phyloP scores from a whole-genome alignment of 2,113 vertebrate genomes.

The Hucho hucho region DNA sequence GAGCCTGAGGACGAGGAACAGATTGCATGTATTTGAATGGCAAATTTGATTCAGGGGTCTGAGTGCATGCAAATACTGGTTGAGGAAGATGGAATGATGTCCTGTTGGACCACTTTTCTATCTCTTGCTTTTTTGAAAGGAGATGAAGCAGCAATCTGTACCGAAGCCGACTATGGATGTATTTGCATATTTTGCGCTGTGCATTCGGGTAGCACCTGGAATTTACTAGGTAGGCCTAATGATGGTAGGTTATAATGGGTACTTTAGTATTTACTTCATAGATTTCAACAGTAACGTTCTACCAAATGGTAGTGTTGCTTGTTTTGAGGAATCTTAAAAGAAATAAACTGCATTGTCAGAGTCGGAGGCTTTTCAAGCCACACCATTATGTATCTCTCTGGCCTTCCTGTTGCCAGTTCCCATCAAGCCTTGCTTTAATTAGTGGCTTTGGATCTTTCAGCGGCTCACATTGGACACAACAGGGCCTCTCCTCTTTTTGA shows the following conservation, averaged over 20 bases:
- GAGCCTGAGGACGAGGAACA: background rate
- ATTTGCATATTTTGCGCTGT: too few relatives aligned
- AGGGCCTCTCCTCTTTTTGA: slow-evolving; percentile 25
- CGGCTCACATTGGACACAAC: slow-evolving; percentile 33
- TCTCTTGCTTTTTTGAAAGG: background rate
- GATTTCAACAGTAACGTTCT: too few relatives aligned
- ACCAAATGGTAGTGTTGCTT: too few relatives aligned
- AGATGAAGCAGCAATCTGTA: too few relatives aligned
- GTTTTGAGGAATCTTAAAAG: too few relatives aligned
- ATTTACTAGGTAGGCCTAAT: too few relatives aligned
- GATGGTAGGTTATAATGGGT: too few relatives aligned
- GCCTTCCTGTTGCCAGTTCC: slow-evolving; percentile 39
- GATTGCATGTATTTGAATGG: background rate
- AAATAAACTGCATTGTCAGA: background rate
- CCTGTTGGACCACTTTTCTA: background rate
- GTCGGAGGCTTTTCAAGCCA: slow-evolving; percentile 15
- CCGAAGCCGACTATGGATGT: too few relatives aligned
- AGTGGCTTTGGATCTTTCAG: slow-evolving; percentile 29
- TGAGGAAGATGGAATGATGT: background rate
- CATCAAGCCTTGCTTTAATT: slow-evolving; percentile 54
- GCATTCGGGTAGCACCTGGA: too few relatives aligned
- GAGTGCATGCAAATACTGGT: slow-evolving; percentile 29
- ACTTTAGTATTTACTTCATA: too few relatives aligned
- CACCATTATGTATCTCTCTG: slow-evolving; percentile 16
- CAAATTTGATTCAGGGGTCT: background rate